Evolutionary conservation across 2,797 vertebrate species (phyloP), one percentile per base, ranked within the genome.

Genomic region (Eulemur coronatus): DNA sequence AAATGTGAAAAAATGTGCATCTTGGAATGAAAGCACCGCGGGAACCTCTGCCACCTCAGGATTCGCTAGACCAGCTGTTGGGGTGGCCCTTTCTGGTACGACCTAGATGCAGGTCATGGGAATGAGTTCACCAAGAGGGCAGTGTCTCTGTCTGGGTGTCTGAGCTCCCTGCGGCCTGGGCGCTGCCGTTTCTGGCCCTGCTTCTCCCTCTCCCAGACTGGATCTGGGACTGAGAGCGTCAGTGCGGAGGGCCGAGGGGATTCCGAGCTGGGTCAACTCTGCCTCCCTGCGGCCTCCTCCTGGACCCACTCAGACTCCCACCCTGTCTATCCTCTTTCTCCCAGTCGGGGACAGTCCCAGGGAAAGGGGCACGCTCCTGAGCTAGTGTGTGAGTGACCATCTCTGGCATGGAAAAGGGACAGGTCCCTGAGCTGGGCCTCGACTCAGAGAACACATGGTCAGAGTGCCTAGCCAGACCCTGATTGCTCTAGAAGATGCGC

Each of bases 231-330:
- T 7, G 61, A 73, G 38, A 15, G 22, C 4, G 10, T 30, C 7
- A 2, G 17, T 38, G 26, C 0, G 7, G 46, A 8, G 4, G 28
- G 2, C 3, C 0, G 4, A 4, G 81, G 30, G 9, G 4, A 0
- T 17, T 79, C 82, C 4, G 50, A 30, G 17, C n/a, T 18, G 15
- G 33, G 24, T 11, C 33, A 35, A 69, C 48, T 4, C n/a, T 43
- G 18, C 43, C 48, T 18, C n/a, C 63, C 12, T 10, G 38, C 3
- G 33, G 20, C n/a, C 41, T 41, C 55, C 38, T 28, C 65, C 52
- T 43, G 59, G 48, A 15, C 24, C 38, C 35, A 5, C 48, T 30
- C 26, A 7, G 22, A 63, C 22, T 14, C 48, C 38, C 5, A 4
- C 38, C 13, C 30, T 38, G 4, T 7, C 61, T 50, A 4, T 43